phyloP scores from a whole-genome alignment of 2,888 invertebrate species.

The Pollenia labialis region DNA sequence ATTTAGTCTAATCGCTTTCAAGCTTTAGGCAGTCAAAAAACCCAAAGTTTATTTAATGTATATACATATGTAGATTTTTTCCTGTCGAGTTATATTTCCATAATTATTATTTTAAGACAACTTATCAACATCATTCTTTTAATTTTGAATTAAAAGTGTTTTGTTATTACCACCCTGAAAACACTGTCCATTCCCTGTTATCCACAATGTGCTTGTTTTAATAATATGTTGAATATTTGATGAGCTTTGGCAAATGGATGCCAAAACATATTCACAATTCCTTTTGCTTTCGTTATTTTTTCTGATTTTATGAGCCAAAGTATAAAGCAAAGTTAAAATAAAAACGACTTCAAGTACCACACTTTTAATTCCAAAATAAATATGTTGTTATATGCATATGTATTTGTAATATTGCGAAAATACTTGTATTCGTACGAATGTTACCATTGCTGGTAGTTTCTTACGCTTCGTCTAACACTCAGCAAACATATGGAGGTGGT shows the following conservation, averaged over 20 bases:
- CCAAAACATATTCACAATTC: slow-evolving; percentile 63
- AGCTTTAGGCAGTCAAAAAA: too few relatives aligned
- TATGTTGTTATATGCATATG: background rate
- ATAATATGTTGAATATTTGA: slow-evolving; percentile 75
- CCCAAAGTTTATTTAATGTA: too few relatives aligned
- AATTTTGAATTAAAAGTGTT: background rate
- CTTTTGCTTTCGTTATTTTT: slow-evolving; percentile 17
- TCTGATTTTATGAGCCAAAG: slow-evolving; percentile 53
- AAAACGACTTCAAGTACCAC: slow-evolving; percentile 41
- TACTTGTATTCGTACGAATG: background rate
- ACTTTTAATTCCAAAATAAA: background rate
- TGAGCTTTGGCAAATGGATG: slow-evolving; percentile 73
- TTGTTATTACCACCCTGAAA: background rate
- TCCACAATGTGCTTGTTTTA: slow-evolving; percentile 66
- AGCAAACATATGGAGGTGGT: slow-evolving; percentile 63
- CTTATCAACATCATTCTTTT: too few relatives aligned
- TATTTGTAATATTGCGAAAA: background rate
- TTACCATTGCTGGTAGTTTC: slow-evolving; percentile 47
- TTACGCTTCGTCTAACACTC: slow-evolving; percentile 55
- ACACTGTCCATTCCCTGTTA: slow-evolving; percentile 18
- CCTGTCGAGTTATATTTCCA: too few relatives aligned
- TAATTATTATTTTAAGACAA: too few relatives aligned
- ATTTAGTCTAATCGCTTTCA: too few relatives aligned
- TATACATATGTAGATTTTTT: too few relatives aligned
- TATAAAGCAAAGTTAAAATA: slow-evolving; percentile 25